These are phyloP conservation scores for Picus viridis DNA, from an alignment of 2,797 vertebrate genomes.

Conservation along the genomic window DNA sequence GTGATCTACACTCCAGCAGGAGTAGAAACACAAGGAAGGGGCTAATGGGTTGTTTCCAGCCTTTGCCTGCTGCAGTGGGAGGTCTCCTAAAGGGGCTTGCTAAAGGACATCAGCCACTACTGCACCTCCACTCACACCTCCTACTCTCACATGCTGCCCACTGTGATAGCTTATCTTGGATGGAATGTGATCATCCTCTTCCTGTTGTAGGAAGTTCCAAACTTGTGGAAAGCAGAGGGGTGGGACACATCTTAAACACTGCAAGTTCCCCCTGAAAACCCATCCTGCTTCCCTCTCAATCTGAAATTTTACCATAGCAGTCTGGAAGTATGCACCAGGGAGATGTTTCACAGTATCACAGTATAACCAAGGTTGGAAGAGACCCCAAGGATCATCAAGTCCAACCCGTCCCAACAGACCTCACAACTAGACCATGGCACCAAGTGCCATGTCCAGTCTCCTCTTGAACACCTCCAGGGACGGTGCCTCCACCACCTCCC, in stretches of 20 bases:
- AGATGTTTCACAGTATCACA: too few species aligned
- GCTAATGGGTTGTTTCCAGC: not conserved
- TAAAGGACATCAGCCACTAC: not conserved
- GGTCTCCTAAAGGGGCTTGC: not conserved
- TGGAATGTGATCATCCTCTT: not conserved
- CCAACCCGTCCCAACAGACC: too few species aligned
- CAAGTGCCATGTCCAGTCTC: too few species aligned
- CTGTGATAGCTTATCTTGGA: not conserved
- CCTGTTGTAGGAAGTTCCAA: not conserved
- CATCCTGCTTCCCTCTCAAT: fast-evolving
- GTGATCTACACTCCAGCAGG: not conserved
- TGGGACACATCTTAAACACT: not conserved
- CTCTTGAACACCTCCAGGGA: too few species aligned
- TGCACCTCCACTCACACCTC: not conserved
- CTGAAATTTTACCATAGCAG: not conserved
- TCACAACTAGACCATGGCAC: too few species aligned
- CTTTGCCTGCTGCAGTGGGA: not conserved
- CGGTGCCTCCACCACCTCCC: too few species aligned
- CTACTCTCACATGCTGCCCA: not conserved
- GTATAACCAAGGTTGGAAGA: too few species aligned
- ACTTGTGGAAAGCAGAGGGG: not conserved
- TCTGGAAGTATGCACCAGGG: not conserved
- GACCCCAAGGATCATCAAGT: too few species aligned
- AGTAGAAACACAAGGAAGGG: not conserved
- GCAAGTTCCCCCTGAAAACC: not conserved